Percentiles rank a stretch among this genome's conserved stretches.
phyloP scores from a whole-genome alignment of 2,113 vertebrate species.

The Otocyon megalotis region DNA sequence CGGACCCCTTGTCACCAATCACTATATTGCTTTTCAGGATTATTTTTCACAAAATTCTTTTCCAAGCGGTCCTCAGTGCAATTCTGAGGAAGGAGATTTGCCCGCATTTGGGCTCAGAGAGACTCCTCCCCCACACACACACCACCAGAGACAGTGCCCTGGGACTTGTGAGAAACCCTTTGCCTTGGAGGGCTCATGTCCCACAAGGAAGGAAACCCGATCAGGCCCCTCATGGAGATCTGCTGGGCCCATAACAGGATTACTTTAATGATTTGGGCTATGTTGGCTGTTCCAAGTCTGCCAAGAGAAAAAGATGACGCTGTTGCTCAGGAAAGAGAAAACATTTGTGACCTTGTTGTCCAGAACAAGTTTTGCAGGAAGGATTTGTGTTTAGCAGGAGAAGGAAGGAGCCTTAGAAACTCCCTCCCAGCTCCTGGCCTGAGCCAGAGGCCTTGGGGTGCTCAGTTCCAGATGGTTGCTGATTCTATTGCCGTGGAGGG shows the following conservation, averaged over 20 bases:
- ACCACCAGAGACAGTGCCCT: not conserved
- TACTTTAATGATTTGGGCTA: slow-evolving; percentile 49
- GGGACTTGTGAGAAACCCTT: not conserved
- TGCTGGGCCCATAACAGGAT: not conserved
- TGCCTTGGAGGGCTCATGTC: not conserved
- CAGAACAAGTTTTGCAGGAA: slow-evolving; percentile 37
- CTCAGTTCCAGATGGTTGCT: not conserved
- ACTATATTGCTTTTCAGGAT: not conserved
- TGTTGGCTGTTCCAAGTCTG: not conserved
- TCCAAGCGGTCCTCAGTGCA: not conserved
- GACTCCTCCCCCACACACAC: not conserved
- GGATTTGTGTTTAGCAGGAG: not conserved
- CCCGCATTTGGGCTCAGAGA: not conserved
- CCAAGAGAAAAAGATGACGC: not conserved
- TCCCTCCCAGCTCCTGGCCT: not conserved
- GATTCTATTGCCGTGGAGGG: fast-evolving
- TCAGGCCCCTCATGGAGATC: not conserved
- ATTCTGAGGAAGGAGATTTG: not conserved
- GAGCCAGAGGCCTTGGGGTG: not conserved
- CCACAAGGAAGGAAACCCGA: slow-evolving; percentile 56
- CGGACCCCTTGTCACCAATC: not conserved
- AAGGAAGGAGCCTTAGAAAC: not conserved
- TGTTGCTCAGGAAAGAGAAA: not conserved
- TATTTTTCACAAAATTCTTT: not conserved
- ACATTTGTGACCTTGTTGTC: not conserved